Base-by-base conservation (phyloP, 2,888 invertebrate species). In the Acleris cristana region DNA sequence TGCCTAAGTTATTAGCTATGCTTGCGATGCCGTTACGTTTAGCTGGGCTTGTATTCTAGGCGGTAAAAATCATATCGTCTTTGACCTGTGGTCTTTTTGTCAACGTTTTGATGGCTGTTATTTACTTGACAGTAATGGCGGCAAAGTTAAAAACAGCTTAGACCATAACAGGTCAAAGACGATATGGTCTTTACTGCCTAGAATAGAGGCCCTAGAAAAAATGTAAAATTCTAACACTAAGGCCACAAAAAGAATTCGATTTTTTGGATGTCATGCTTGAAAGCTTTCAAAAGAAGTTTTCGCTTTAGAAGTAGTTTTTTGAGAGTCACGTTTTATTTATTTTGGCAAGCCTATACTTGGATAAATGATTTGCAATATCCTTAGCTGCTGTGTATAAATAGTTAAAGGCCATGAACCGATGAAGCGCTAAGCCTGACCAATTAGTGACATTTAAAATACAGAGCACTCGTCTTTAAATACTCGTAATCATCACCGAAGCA, bases 1-100 rank as follows among this genome's bases (percentile, higher is more conserved):
- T 34, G 26, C 49, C 40, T 2, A 30, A 30, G 16, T 26, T 57
- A 40, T 44, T 59, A 59, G 16, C 23, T 58, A 58, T 58, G 51
- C 48, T 58, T 14, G 30, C 16, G 19, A 49, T 21, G 23, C 54
- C 14, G 48, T 3, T 58, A 48, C 60, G 54, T 54, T 49, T 21
- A 18, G 59, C 34, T 44, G 54, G 44, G 30, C 6, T n/a, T 12
- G 12, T 26, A 26, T 26, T 26, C 26, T 7, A 26, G 34, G 10
- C 34, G 34, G 34, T 34, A 10, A 34, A 34, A 34, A 10, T 10
- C 2, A 34, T 34, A 10, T 26, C 26, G 26, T 26, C 26, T 26
- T 26, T 23, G 3, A 23, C 23, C 23, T 23, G 23, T 23, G 2
- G 3, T 23, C 3, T 2, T 2, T 3, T 23, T 4, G 23, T 23